These are phyloP conservation scores for Drosophila peninsularis DNA, from an alignment of 2,888 invertebrate species.

Conservation along the genomic window DNA sequence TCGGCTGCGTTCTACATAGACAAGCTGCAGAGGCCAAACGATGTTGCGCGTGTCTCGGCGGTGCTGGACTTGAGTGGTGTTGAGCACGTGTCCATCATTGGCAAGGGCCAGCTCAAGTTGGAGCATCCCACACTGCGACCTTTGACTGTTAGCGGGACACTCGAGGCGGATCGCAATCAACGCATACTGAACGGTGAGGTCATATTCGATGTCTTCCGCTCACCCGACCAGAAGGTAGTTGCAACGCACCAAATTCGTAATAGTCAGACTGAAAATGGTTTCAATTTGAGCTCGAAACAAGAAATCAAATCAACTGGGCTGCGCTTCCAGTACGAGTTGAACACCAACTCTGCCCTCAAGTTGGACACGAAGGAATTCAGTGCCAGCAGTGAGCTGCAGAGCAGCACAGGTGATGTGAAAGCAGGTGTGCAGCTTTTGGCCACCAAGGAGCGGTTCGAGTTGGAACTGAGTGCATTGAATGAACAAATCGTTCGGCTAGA, in stretches of 20 bases:
- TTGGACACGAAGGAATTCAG: conserved; percentile 75
- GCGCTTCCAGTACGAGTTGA: conserved; percentile 74
- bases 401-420: conserved; percentile 78
- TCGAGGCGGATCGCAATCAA: conserved; percentile 84
- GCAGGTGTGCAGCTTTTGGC: conserved; percentile 71
- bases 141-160: conserved; percentile 84
- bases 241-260: conserved; percentile 55
- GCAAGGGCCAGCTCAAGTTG: conserved; percentile 87
- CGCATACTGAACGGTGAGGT: conserved; percentile 80
- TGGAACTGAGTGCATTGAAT: conserved; percentile 67
- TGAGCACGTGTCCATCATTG: conserved; percentile 85
- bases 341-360: conserved; percentile 75
- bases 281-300: conserved; percentile 84
- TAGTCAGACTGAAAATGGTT: conserved; percentile 72
- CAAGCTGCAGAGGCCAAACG: conserved; percentile 89
- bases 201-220: conserved; percentile 87
- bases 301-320: conserved; percentile 85
- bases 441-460: conserved; percentile 82
- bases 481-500: conserved; percentile 70
- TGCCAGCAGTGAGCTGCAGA: conserved; percentile 78
- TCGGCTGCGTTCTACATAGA: conserved; percentile 89
- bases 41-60: conserved; percentile 87
- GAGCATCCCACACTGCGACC: conserved; percentile 88
- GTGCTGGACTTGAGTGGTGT: conserved; percentile 86
- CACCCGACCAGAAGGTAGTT: conserved; percentile 86